Conservation (phyloP, 2,797 vertebrate genomes). For the Otus scops region DNA sequence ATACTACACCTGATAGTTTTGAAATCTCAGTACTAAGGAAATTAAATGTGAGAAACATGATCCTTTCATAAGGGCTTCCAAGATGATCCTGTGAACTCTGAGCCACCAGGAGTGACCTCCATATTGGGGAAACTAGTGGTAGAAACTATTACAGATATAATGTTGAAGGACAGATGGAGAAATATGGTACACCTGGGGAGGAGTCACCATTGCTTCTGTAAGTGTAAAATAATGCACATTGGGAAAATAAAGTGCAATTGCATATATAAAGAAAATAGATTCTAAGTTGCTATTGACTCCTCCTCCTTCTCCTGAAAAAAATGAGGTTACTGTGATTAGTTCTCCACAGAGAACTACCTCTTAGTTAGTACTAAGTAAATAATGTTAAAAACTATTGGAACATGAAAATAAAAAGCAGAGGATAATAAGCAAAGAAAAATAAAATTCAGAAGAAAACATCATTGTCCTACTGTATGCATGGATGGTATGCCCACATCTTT, state of each 20-base stretch:
- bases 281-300: background rate
- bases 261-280: background rate
- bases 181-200: background rate
- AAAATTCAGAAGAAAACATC: background rate
- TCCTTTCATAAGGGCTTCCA: background rate
- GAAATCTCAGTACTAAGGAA: background rate
- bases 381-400: background rate
- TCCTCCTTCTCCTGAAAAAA: background rate
- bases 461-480: background rate
- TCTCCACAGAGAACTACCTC: background rate
- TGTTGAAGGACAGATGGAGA: background rate
- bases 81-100: background rate
- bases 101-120: background rate
- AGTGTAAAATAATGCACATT: background rate
- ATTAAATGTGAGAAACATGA: background rate
- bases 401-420: background rate
- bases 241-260: background rate
- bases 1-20: background rate
- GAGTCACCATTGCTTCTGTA: background rate
- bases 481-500: background rate
- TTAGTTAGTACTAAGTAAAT: background rate
- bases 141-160: background rate
- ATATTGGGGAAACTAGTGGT: background rate
- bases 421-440: background rate
- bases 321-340: accelerated